These are phyloP conservation scores for Allacma fusca DNA, from an alignment of 2,888 invertebrate species.

Conservation along the genomic window DNA sequence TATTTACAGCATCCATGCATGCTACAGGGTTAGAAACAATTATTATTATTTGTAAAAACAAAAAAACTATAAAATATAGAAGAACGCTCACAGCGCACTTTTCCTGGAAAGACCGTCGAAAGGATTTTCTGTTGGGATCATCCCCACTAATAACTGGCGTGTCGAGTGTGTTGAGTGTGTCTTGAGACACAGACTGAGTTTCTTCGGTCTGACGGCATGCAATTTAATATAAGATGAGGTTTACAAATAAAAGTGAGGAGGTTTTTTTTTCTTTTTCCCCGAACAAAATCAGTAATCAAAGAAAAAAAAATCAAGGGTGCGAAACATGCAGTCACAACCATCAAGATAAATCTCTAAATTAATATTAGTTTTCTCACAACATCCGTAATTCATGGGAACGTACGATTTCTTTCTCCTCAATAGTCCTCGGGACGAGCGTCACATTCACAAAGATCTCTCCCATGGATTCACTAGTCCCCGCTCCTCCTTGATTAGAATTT, in stretches of 20 bases:
- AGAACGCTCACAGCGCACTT: conserved; percentile 27
- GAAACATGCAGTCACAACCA: conserved; percentile 9
- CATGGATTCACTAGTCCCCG: conserved; percentile 67
- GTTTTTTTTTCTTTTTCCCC: too few relatives aligned
- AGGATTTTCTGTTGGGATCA: conserved; percentile 23
- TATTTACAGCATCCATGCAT: too few relatives aligned
- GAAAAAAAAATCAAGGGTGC: neutral
- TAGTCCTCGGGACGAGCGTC: conserved; percentile 89
- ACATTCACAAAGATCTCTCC: conserved; percentile 85
- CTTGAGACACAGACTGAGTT: neutral
- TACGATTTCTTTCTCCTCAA: conserved; percentile 95
- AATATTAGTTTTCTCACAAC: conserved; percentile 19
- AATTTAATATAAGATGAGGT: neutral
- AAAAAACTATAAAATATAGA: neutral
- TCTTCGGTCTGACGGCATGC: neutral
- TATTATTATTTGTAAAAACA: neutral
- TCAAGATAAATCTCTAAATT: neutral
- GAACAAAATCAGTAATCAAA: too few relatives aligned
- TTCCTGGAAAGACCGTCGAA: conserved; percentile 37
- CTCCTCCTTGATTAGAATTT: conserved; percentile 69
- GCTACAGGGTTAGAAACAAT: too few relatives aligned
- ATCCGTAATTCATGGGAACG: conserved; percentile 60
- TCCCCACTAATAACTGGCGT: conserved; percentile 14
- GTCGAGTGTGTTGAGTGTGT: neutral
- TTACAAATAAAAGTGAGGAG: too few relatives aligned